A percentile compares a stretch with the other conserved stretches of the same genome.
Evolutionary conservation across 1,140 invertebrate species (phyloP).

Genomic region (Drosophila ironensis): DNA sequence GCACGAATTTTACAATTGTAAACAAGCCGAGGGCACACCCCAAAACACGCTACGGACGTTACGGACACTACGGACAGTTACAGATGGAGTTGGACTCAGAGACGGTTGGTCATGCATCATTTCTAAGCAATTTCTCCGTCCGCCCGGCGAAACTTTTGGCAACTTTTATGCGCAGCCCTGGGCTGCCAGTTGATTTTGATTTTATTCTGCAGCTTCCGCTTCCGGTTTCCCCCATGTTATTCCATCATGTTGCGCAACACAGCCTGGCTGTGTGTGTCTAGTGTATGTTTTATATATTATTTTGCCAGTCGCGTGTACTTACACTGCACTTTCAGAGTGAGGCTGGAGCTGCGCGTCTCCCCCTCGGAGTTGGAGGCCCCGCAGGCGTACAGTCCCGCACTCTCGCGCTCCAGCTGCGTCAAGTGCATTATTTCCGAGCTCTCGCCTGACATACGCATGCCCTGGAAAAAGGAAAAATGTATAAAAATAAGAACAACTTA

Average conservation of each 20-base stretch:
- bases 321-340: slow-evolving; percentile 86
- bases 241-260: slow-evolving; percentile 36
- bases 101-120: slow-evolving; percentile 67
- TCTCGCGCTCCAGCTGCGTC: slow-evolving; percentile 82
- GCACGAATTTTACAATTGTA: slow-evolving; percentile 64
- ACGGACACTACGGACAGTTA: slow-evolving; percentile 31
- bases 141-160: slow-evolving; percentile 42
- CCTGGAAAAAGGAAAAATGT: slow-evolving; percentile 52
- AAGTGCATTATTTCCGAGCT: slow-evolving; percentile 82
- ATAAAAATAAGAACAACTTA: too few relatives aligned
- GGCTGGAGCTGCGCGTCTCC: slow-evolving; percentile 85
- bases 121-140: slow-evolving; percentile 79
- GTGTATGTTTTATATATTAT: slow-evolving; percentile 18
- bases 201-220: slow-evolving; percentile 70
- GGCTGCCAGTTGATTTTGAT: slow-evolving; percentile 45
- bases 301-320: slow-evolving; percentile 82
- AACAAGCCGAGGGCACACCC: slow-evolving; percentile 52
- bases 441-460: slow-evolving; percentile 82
- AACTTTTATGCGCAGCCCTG: slow-evolving; percentile 47
- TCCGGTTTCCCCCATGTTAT: slow-evolving; percentile 43
- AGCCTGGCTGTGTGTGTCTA: slow-evolving; percentile 3
- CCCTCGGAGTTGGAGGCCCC: slow-evolving; percentile 87
- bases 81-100: slow-evolving; percentile 9
- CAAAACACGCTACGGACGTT: too few relatives aligned
- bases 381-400: slow-evolving; percentile 87